These are phyloP conservation scores for Lucinisca nassula DNA, from an alignment of 2,888 invertebrate species.

Conservation along the genomic window DNA sequence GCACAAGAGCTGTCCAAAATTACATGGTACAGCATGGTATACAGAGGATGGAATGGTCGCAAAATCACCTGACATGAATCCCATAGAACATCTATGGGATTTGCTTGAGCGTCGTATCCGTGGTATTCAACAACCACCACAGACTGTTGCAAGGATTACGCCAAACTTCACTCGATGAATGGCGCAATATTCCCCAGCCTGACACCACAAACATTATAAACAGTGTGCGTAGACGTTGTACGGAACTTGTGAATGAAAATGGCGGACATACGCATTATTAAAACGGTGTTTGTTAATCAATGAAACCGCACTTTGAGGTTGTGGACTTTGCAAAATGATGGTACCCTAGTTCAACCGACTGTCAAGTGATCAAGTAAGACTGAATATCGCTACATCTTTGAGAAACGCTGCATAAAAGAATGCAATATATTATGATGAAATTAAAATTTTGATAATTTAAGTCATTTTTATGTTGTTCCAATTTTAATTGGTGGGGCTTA, in stretches of 20 bases:
- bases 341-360: too few relatives aligned
- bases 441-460: too few relatives aligned
- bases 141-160: neutral
- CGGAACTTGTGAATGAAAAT: neutral
- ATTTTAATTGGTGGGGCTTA: too few relatives aligned
- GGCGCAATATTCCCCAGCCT: neutral
- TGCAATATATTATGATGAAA: too few relatives aligned
- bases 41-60: slow-evolving; percentile 8
- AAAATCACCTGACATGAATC: slow-evolving; percentile 16
- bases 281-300: too few relatives aligned
- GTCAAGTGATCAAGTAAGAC: too few relatives aligned
- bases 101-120: neutral
- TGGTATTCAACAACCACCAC: neutral
- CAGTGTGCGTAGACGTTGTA: neutral
- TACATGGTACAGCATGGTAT: slow-evolving; percentile 18
- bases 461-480: too few relatives aligned
- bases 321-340: too few relatives aligned
- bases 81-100: slow-evolving; percentile 4
- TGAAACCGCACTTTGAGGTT: too few relatives aligned
- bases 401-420: too few relatives aligned
- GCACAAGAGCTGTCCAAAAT: neutral
- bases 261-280: neutral
- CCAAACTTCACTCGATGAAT: neutral
- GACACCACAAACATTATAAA: neutral
- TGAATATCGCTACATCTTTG: too few relatives aligned